Conservation (phyloP, 2,113 vertebrate genomes). For the Isurus oxyrinchus region DNA sequence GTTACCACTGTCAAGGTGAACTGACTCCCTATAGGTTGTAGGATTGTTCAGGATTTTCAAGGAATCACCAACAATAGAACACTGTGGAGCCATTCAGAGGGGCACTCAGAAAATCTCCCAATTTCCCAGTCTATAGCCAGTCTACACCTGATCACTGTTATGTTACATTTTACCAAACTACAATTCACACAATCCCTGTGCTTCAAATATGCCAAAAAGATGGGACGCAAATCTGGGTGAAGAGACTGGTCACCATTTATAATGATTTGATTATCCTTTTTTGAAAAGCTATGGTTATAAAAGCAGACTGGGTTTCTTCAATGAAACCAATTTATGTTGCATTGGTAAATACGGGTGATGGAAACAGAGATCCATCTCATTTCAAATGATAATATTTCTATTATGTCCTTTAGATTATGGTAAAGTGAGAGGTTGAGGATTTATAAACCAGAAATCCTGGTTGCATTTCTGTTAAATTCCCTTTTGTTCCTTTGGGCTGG, state of each 20-base stretch:
- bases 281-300: background rate
- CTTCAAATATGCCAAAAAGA: background rate
- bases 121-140: background rate
- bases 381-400: background rate
- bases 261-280: background rate
- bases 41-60: background rate
- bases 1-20: background rate
- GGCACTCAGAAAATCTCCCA: background rate
- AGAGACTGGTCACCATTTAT: background rate
- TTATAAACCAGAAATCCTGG: background rate
- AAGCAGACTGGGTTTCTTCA: background rate
- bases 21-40: background rate
- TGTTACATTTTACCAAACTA: background rate
- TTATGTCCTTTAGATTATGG: background rate
- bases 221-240: background rate
- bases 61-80: background rate
- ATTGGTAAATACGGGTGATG: background rate
- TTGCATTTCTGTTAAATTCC: background rate
- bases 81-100: background rate
- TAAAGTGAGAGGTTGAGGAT: background rate
- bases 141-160: background rate
- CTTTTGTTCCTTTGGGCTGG: background rate
- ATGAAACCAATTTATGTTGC: background rate
- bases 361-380: background rate
- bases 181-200: background rate